Evolutionary conservation across 53 echinoderm and acorn worm genomes (phyloP).

Genomic region (Holothuria scabra): DNA sequence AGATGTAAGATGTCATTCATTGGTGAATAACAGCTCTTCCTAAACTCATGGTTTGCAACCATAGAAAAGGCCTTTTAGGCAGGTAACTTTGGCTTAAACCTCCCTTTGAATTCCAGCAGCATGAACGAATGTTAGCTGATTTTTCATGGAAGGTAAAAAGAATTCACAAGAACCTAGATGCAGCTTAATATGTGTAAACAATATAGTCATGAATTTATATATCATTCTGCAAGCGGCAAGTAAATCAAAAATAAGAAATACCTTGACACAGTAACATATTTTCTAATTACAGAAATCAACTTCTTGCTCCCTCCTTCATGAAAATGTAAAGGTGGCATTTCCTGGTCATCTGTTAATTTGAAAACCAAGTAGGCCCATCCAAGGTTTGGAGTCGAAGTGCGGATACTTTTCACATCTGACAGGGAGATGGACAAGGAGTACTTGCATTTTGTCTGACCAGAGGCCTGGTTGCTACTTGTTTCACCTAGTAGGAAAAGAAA

Average conservation of each 20-base stretch:
- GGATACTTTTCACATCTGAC: slow-evolving; percentile 82
- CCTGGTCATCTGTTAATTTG: slow-evolving; percentile 79
- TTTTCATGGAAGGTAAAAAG: too few relatives aligned
- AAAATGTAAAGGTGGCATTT: slow-evolving; percentile 95
- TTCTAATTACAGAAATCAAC: slow-evolving; percentile 69
- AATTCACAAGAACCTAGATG: too few relatives aligned
- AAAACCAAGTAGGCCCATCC: slow-evolving; percentile 96
- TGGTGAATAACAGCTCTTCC: too few relatives aligned
- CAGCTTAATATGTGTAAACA: too few relatives aligned
- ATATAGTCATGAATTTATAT: too few relatives aligned
- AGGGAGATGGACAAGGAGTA: slow-evolving; percentile 79
- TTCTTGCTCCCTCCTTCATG: slow-evolving; percentile 91
- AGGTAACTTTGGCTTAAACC: too few relatives aligned
- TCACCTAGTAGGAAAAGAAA: background rate
- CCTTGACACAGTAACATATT: slow-evolving; percentile 88
- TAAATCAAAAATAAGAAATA: slow-evolving; percentile 25
- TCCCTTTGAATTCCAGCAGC: too few relatives aligned
- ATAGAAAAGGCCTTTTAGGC: too few relatives aligned
- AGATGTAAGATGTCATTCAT: too few relatives aligned
- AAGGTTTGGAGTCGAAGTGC: slow-evolving; percentile 82
- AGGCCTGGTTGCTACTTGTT: background rate
- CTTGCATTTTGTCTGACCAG: slow-evolving; percentile 46
- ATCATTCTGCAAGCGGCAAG: too few relatives aligned
- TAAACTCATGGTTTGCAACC: too few relatives aligned
- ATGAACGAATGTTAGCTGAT: too few relatives aligned